Conservation (phyloP, 2,888 invertebrate species). For the Cordilura impudica region DNA sequence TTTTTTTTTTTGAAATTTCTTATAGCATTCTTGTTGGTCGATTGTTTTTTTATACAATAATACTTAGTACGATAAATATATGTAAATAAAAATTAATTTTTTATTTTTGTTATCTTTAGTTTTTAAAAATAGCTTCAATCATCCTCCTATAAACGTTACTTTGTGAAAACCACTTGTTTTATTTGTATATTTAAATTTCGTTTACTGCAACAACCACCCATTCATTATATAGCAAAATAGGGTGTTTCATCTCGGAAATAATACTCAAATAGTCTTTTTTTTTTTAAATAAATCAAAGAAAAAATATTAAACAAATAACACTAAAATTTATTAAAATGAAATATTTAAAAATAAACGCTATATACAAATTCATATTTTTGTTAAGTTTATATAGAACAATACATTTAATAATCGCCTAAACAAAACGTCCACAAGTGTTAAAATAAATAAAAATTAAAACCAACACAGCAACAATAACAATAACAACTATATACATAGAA, state of each 20-base stretch:
- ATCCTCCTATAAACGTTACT: too few species aligned
- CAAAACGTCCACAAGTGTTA: conserved; percentile 17
- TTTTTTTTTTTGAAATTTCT: too few species aligned
- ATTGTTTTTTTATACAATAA: too few species aligned
- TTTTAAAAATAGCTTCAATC: too few species aligned
- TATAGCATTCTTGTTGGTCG: too few species aligned
- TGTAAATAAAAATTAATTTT: too few species aligned
- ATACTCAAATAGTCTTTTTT: too few species aligned
- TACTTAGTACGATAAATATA: too few species aligned
- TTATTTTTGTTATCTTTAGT: too few species aligned
- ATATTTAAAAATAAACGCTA: neutral
- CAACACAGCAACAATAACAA: neutral
- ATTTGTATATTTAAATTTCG: neutral
- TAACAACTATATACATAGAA: neutral
- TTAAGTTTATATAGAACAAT: neutral
- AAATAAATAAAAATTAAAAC: too few species aligned
- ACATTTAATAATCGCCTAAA: neutral
- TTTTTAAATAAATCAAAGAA: neutral
- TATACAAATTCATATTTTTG: neutral
- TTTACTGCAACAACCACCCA: neutral
- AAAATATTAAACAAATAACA: neutral
- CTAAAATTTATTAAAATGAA: neutral
- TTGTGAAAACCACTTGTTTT: too few species aligned
- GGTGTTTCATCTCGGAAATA: too few species aligned
- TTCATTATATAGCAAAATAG: neutral